Percentiles rank a stretch among this genome's conserved stretches.
These are phyloP conservation scores for Oryzias curvinotus DNA, from an alignment of 2,113 vertebrate species.

Conservation along the genomic window DNA sequence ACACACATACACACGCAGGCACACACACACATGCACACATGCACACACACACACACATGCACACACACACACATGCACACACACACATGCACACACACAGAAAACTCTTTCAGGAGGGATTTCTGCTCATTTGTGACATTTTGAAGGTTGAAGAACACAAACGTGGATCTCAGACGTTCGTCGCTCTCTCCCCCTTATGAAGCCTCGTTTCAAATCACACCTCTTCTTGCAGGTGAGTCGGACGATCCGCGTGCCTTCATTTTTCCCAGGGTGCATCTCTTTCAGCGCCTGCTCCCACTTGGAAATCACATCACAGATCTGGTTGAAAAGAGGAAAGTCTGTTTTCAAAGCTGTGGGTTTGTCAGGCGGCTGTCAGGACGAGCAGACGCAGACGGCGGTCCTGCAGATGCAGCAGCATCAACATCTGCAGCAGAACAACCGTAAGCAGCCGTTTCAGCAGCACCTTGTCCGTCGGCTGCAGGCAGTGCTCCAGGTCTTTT, in stretches of 20 bases:
- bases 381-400: too few relatives aligned
- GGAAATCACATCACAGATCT: constrained; percentile 93
- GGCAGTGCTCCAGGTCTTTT: constrained; percentile 84
- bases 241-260: constrained; percentile 86
- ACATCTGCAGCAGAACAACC: too few relatives aligned
- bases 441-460: neutral
- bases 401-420: too few relatives aligned
- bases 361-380: neutral
- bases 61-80: neutral
- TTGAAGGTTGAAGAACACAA: too few relatives aligned
- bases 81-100: neutral
- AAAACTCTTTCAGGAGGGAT: too few relatives aligned
- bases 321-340: constrained; percentile 13
- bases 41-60: neutral
- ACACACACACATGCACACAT: neutral
- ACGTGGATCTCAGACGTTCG: neutral
- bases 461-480: constrained; percentile 85
- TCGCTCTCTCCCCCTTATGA: too few relatives aligned
- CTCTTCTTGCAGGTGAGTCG: constrained; percentile 89
- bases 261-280: constrained; percentile 87
- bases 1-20: neutral
- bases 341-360: neutral
- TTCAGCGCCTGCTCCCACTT: constrained; percentile 91
- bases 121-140: too few relatives aligned
- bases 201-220: constrained; percentile 49